These are phyloP conservation scores for Agapetus fuscipes DNA, from an alignment of 2,888 invertebrate genomes.

Conservation along the genomic window DNA sequence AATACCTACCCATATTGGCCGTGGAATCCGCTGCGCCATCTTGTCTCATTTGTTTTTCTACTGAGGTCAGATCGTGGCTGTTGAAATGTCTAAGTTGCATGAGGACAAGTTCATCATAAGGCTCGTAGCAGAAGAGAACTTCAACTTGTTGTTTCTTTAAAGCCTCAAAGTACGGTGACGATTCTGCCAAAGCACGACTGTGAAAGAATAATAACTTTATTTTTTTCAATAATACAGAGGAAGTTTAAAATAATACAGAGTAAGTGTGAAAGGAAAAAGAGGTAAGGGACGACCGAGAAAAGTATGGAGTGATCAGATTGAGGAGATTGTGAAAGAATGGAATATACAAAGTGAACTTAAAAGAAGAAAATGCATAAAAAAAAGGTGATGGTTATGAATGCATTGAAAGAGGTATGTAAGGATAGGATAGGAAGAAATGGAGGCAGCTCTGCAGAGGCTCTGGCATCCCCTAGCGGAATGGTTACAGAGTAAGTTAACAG, in stretches of 20 bases:
- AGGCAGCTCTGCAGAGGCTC: no score
- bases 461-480: no score
- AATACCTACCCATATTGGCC: constrained; percentile 55
- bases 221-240: constrained; percentile 1
- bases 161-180: constrained; percentile 92
- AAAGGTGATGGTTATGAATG: no score
- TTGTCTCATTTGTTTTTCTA: constrained; percentile 87
- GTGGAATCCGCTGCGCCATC: constrained; percentile 50
- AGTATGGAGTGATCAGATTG: no score
- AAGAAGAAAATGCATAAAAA: no score
- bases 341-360: no score
- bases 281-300: no score
- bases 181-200: constrained; percentile 85
- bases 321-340: no score
- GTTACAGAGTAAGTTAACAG: no score
- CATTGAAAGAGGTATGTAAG: no score
- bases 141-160: constrained; percentile 80
- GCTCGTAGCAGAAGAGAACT: constrained; percentile 92
- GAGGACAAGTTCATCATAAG: constrained; percentile 93
- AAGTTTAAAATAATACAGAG: constrained; percentile 1
- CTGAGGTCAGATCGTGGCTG: constrained; percentile 67
- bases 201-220: constrained; percentile 24
- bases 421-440: no score
- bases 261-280: no score
- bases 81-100: constrained; percentile 81